These are phyloP conservation scores for Psilopogon haemacephalus DNA, from an alignment of 2,113 vertebrate species.

Conservation along the genomic window DNA sequence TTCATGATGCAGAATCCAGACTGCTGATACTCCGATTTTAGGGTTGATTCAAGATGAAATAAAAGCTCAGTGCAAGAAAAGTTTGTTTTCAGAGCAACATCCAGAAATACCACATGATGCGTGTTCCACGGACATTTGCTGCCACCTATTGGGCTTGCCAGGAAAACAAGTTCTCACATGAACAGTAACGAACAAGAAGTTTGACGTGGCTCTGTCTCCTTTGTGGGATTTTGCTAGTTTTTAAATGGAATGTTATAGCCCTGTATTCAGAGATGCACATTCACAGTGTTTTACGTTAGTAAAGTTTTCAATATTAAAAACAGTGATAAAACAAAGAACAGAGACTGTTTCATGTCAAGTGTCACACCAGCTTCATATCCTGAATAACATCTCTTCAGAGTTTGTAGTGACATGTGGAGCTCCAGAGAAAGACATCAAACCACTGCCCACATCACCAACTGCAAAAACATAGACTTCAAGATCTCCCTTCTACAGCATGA, in stretches of 20 bases:
- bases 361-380: not conserved
- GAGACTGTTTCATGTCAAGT: not conserved
- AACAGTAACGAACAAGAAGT: not conserved
- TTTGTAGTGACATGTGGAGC: not conserved
- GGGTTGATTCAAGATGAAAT: not conserved
- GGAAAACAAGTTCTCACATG: not conserved
- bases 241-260: not conserved
- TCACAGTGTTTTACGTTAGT: not conserved
- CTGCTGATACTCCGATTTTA: not conserved
- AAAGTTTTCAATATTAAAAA: not conserved
- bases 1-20: not conserved
- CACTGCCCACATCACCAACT: not conserved
- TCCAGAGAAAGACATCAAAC: not conserved
- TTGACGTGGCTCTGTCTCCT: not conserved
- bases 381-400: not conserved
- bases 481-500: not conserved
- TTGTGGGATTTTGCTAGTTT: not conserved
- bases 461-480: not conserved
- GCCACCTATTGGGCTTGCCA: constrained; percentile 9
- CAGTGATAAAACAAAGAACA: not conserved
- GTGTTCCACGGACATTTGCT: not conserved
- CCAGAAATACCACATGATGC: rapidly evolving
- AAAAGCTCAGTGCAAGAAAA: not conserved
- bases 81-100: not conserved
- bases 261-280: not conserved